These are phyloP conservation scores for Anoplius nigerrimus DNA, from an alignment of 2,888 invertebrate genomes.

Conservation along the genomic window DNA sequence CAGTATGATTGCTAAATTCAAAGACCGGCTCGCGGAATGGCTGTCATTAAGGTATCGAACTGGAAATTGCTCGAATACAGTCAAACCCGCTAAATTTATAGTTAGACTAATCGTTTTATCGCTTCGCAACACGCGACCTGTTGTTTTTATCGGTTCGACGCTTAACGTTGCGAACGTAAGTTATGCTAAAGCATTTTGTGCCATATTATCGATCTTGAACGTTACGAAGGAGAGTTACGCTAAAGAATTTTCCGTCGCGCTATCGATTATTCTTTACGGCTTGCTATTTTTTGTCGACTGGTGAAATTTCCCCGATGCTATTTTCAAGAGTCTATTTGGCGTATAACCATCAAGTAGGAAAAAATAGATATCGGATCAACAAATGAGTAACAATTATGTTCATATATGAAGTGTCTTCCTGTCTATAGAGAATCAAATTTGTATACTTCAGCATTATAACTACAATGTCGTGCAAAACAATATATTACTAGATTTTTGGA, in stretches of 20 bases:
- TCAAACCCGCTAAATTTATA: constrained; percentile 19
- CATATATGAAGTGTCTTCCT: too few relatives aligned
- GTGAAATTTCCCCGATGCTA: too few relatives aligned
- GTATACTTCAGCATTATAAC: too few relatives aligned
- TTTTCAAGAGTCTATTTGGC: too few relatives aligned
- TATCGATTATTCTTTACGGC: background rate
- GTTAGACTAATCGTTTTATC: constrained; percentile 5
- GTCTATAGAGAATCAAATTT: too few relatives aligned
- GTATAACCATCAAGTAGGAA: too few relatives aligned
- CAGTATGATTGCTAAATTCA: too few relatives aligned
- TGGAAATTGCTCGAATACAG: constrained; percentile 23
- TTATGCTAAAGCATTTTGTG: background rate
- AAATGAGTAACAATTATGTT: too few relatives aligned
- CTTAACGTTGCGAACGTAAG: background rate
- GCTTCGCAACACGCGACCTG: constrained; percentile 20
- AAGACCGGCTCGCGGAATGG: constrained; percentile 12
- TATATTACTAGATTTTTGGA: too few relatives aligned
- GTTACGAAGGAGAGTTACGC: background rate
- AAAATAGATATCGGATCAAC: too few relatives aligned
- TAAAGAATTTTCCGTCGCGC: background rate
- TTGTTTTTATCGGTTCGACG: background rate
- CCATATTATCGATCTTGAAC: constrained; percentile 2
- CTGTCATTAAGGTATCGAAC: constrained; percentile 30
- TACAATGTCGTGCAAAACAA: too few relatives aligned
- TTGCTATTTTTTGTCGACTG: too few relatives aligned